Percentiles rank a stretch among this genome's conserved stretches.
Conservation (phyloP, 2,797 vertebrate genomes). For the Selene dorsalis region DNA sequence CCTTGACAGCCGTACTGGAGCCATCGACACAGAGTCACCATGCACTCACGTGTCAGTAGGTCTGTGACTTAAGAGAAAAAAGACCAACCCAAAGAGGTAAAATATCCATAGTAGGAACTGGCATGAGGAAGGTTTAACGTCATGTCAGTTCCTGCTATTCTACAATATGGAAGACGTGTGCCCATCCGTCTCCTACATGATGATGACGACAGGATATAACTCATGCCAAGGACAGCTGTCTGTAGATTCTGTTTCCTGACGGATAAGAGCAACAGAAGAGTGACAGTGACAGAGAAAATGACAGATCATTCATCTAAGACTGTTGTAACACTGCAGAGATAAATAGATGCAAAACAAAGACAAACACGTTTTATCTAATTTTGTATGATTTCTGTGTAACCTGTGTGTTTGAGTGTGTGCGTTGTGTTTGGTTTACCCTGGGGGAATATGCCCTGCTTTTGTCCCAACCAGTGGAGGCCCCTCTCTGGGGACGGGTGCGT, state of each 20-base stretch:
- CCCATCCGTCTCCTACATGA: conserved; percentile 41
- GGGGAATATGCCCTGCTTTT: conserved; percentile 57
- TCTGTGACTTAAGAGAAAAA: not conserved
- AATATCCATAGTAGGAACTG: not conserved
- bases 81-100: not conserved
- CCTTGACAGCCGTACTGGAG: conserved; percentile 25
- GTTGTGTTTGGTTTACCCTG: conserved; percentile 26
- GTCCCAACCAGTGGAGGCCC: conserved; percentile 45
- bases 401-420: conserved; percentile 15
- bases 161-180: conserved; percentile 25
- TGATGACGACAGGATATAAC: conserved; percentile 60
- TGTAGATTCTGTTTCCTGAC: conserved; percentile 51
- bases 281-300: conserved; percentile 54
- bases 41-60: conserved; percentile 10
- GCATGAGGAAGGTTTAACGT: conserved; percentile 31
- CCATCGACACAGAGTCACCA: not conserved
- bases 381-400: conserved; percentile 5
- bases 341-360: conserved; percentile 42
- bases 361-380: conserved; percentile 21
- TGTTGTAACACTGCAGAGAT: conserved; percentile 32
- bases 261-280: conserved; percentile 39
- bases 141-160: conserved; percentile 18
- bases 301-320: conserved; percentile 45
- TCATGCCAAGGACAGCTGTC: conserved; percentile 50
- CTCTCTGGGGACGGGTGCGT: conserved; percentile 45